These are phyloP conservation scores for Ips typographus DNA, from an alignment of 1,140 invertebrate genomes.

Conservation along the genomic window DNA sequence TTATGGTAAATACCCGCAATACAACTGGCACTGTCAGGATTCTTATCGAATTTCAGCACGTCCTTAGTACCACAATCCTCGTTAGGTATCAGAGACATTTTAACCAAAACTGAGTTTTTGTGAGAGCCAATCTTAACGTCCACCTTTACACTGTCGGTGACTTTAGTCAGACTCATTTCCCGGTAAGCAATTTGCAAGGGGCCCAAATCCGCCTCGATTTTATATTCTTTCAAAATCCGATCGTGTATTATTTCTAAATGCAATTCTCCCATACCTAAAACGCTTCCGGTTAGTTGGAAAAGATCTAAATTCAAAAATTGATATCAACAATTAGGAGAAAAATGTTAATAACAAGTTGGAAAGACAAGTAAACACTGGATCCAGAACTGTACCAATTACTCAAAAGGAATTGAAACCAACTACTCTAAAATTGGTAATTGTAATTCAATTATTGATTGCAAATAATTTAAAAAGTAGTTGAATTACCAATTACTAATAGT, in stretches of 20 bases:
- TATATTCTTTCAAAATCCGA: conserved; percentile 83
- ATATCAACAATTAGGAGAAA: not conserved
- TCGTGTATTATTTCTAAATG: conserved; percentile 95
- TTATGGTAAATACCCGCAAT: conserved; percentile 62
- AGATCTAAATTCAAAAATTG: conserved; percentile 1
- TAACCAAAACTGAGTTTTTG: conserved; percentile 60
- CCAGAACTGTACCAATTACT: no score
- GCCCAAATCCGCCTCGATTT: conserved; percentile 91
- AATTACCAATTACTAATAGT: no score
- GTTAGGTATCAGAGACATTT: conserved; percentile 59
- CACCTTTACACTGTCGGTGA: conserved; percentile 58
- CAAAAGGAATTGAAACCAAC: no score
- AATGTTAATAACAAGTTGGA: no score
- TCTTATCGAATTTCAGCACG: conserved; percentile 62
- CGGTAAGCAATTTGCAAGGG: conserved; percentile 92
- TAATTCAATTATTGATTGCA: no score
- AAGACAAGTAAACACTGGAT: no score
- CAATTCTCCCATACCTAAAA: conserved; percentile 87
- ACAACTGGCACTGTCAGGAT: conserved; percentile 64
- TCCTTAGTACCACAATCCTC: conserved; percentile 44
- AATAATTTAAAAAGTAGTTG: no score
- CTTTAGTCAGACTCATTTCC: conserved; percentile 65
- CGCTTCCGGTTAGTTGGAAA: not conserved
- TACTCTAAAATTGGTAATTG: no score
- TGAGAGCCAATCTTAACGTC: conserved; percentile 68